Percentiles rank a stretch among this genome's conserved stretches.
phyloP scores from a whole-genome alignment of 2,888 invertebrate genomes.

The Apodemia mormo region DNA sequence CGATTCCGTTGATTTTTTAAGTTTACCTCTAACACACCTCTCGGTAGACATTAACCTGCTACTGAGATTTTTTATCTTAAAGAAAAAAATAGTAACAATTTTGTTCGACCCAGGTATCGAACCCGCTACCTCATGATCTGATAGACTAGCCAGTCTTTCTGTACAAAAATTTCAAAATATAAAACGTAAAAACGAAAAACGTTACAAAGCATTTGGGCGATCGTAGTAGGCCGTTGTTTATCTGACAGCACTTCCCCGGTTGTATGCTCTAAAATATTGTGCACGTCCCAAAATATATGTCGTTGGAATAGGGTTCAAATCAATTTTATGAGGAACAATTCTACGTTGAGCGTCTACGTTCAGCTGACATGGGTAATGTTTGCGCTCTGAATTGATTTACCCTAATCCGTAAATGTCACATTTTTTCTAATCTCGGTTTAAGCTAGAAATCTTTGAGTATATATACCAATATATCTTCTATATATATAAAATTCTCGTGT shows the following conservation, averaged over 20 bases:
- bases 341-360: slow-evolving; percentile 41
- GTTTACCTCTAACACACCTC: no score
- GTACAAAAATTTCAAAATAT: not conserved
- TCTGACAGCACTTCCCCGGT: slow-evolving; percentile 56
- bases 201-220: slow-evolving; percentile 65
- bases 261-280: slow-evolving; percentile 56
- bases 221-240: slow-evolving; percentile 59
- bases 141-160: no score
- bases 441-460: no score
- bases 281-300: slow-evolving; percentile 56
- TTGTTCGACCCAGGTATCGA: no score
- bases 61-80: no score
- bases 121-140: no score
- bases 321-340: slow-evolving; percentile 67
- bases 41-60: no score
- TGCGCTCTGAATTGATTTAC: slow-evolving; percentile 69
- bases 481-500: no score
- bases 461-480: no score
- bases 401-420: slow-evolving; percentile 72
- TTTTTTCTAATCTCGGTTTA: slow-evolving; percentile 52
- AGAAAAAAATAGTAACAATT: no score
- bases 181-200: slow-evolving; percentile 53
- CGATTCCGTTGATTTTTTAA: no score
- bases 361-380: slow-evolving; percentile 69
- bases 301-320: slow-evolving; percentile 62